Evolutionary conservation across 2,797 vertebrate species (phyloP).

Genomic region (Rhinoraja longicauda): DNA sequence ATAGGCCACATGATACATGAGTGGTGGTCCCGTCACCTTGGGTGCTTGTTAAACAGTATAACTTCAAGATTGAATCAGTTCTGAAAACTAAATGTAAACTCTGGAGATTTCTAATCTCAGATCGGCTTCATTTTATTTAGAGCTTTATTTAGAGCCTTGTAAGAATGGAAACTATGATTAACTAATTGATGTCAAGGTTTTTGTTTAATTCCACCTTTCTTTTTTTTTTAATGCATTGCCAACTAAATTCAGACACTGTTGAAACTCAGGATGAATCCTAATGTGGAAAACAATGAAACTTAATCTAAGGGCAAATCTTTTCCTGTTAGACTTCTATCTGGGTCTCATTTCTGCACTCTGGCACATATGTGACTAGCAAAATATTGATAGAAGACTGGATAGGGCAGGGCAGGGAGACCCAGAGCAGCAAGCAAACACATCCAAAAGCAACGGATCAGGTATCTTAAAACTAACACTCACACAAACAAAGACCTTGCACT

Average conservation of each 20-base stretch:
- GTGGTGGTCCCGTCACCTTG: slow-evolving; percentile 22
- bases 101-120: neutral
- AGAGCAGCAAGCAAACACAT: slow-evolving; percentile 24
- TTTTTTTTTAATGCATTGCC: neutral
- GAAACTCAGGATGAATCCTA: neutral
- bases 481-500: slow-evolving; percentile 40
- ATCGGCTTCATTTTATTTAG: neutral
- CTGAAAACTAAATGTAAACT: slow-evolving; percentile 23
- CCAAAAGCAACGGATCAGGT: slow-evolving; percentile 36
- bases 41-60: neutral
- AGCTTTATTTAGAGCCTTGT: neutral
- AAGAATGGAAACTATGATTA: neutral
- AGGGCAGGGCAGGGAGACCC: slow-evolving; percentile 24
- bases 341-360: slow-evolving; percentile 34
- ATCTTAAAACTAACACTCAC: slow-evolving; percentile 40
- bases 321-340: slow-evolving; percentile 22
- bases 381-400: slow-evolving; percentile 40
- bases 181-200: neutral
- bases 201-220: slow-evolving; percentile 14
- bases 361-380: slow-evolving; percentile 42
- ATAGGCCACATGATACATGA: slow-evolving; percentile 2
- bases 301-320: slow-evolving; percentile 32
- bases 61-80: neutral
- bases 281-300: slow-evolving; percentile 39
- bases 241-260: neutral